These are phyloP conservation scores for Gallinago stenura DNA, from an alignment of 2,797 vertebrate species.

Conservation along the genomic window DNA sequence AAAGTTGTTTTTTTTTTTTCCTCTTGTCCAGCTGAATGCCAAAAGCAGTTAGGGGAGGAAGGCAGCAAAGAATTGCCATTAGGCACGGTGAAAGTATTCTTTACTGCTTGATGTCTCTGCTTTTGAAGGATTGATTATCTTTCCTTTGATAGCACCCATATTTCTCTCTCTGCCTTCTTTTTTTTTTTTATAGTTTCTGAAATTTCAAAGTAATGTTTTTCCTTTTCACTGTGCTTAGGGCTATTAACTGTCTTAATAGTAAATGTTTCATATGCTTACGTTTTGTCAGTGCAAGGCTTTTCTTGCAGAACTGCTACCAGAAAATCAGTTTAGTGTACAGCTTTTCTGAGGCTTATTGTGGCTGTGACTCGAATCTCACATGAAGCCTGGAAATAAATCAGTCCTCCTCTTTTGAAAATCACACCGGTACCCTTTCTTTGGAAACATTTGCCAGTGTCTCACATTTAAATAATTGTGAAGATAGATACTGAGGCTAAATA, in stretches of 20 bases:
- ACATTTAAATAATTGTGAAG: slow-evolving; percentile 49
- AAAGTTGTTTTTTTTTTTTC: not conserved
- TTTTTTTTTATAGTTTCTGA: slow-evolving; percentile 15
- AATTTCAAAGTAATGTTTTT: slow-evolving; percentile 54
- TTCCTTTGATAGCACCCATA: slow-evolving; percentile 40
- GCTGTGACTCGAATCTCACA: slow-evolving; percentile 35
- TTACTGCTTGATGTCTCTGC: slow-evolving; percentile 40
- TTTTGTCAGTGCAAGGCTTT: slow-evolving; percentile 35
- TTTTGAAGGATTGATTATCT: slow-evolving; percentile 61
- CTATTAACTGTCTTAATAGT: slow-evolving; percentile 59
- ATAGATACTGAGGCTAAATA: slow-evolving; percentile 55
- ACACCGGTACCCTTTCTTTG: not conserved
- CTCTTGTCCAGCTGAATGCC: not conserved
- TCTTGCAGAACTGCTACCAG: slow-evolving; percentile 30
- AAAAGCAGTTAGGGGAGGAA: slow-evolving; percentile 14
- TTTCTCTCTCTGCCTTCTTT: slow-evolving; percentile 11
- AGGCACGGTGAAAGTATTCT: slow-evolving; percentile 42
- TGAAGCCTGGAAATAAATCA: slow-evolving; percentile 46
- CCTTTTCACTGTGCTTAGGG: slow-evolving; percentile 43
- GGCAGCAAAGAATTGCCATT: slow-evolving; percentile 63
- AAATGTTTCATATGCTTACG: slow-evolving; percentile 27
- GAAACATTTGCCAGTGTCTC: slow-evolving; percentile 42
- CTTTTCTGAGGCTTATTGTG: slow-evolving; percentile 54
- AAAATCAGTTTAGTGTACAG: slow-evolving; percentile 61
- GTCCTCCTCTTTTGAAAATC: slow-evolving; percentile 32